Evolutionary conservation across 2,797 vertebrate genomes (phyloP), one percentile per base, ranked within the genome.

Genomic region (Halcyon smyrnensis): DNA sequence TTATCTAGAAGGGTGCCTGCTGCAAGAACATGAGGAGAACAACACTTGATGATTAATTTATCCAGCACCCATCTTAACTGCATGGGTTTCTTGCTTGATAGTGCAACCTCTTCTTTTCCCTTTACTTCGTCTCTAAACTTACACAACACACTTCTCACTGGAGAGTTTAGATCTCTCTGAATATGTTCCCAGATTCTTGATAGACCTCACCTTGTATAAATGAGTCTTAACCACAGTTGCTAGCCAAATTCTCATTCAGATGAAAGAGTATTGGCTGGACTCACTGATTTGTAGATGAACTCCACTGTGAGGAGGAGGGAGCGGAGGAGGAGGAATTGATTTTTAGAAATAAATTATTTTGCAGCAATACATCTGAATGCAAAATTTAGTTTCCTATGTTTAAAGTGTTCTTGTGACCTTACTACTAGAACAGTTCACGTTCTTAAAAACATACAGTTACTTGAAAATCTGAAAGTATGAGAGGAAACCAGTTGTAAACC

Each of bases 291-390:
- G 36, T 24, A 63, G 54, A 71, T 70, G 17, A 87, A 70, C 68
- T 84, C 30, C 34, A 37, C 11, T 45, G 17, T 64, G 39, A 90
- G 43, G 18, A 88, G 39, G 36, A 63, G 3, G 34, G 11, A 84
- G 16, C 24, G 36, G 30, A 81, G 32, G 25, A 76, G 23, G 5
- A 71, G 15, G 32, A 87, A 76, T 45, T 84, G 56, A 81, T 56
- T 90, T 96, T 87, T 73, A 82, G 28, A 63, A 95, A 86, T 78
- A 81, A 83, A 95, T 81, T 54, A 76, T 9, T 86, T 87, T 60
- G 11, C 56, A 84, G n/a, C 14, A 67, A 46, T 64, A 53, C 6
- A 74, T 30, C 10, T 60, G 41, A 87, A 73, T 82, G 37, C 54
- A 89, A 85, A 79, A 9, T 81, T 93, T 37, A 41, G n/a, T 41